These are phyloP conservation scores for Nyctibius bracteatus DNA, from an alignment of 2,113 vertebrate species.

Conservation along the genomic window DNA sequence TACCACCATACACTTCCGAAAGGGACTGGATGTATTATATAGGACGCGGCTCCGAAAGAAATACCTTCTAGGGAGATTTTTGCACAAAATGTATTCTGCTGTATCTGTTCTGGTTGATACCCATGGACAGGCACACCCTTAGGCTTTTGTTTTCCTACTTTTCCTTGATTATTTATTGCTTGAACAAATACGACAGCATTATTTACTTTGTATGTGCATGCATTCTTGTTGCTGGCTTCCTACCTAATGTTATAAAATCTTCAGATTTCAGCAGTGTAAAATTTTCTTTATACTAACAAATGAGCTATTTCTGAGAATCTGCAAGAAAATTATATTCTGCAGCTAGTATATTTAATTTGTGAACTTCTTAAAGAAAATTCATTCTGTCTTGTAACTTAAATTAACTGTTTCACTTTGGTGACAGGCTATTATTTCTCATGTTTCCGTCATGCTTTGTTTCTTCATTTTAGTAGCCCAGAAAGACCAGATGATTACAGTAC, in stretches of 20 bases:
- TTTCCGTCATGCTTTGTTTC: background rate
- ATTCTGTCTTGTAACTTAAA: background rate
- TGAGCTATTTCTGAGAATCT: background rate
- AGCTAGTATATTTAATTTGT: background rate
- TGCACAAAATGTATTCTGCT: background rate
- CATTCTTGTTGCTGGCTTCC: background rate
- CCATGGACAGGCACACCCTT: background rate
- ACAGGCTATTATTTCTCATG: background rate
- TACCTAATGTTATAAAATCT: background rate
- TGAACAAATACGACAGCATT: background rate
- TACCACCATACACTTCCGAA: background rate
- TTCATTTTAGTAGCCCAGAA: background rate
- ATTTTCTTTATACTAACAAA: background rate
- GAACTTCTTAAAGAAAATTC: background rate
- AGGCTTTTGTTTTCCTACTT: background rate
- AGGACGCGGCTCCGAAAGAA: background rate
- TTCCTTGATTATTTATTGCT: background rate
- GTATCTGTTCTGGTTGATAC: background rate
- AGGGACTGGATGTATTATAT: background rate
- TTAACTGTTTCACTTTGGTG: background rate
- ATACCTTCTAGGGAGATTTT: background rate
- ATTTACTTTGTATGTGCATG: background rate
- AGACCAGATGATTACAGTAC: background rate
- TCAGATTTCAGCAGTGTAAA: background rate
- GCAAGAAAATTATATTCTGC: background rate